phyloP scores from a whole-genome alignment of 1,140 invertebrate genomes.

The Drosophila tani region DNA sequence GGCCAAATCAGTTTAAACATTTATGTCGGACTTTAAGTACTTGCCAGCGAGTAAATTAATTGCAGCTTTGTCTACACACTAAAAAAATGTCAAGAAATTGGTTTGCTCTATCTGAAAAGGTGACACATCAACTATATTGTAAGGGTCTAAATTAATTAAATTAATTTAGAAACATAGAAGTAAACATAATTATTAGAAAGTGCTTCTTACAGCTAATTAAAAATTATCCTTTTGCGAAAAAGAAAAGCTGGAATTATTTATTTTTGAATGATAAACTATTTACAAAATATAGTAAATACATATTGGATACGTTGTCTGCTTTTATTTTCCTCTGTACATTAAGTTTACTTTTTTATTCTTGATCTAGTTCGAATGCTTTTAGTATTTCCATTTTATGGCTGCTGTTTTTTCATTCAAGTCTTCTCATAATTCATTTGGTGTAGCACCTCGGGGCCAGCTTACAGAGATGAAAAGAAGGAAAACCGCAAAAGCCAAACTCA shows the following conservation, averaged over 20 bases:
- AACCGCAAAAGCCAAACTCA: constrained; percentile 61
- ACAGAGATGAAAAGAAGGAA: constrained; percentile 57
- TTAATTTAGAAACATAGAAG: no score
- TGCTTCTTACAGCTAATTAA: background rate
- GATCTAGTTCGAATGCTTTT: constrained; percentile 57
- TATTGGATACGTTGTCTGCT: background rate
- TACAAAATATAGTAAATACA: no score
- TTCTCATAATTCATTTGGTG: constrained; percentile 75
- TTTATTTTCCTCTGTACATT: background rate
- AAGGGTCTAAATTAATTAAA: background rate
- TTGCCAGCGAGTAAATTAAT: constrained; percentile 31
- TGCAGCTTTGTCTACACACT: constrained; percentile 22
- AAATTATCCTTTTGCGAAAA: no score
- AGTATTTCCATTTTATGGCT: constrained; percentile 31
- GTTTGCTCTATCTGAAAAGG: background rate
- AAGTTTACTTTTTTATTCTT: constrained; percentile 24
- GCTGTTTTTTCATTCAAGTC: constrained; percentile 50
- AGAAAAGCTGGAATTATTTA: no score
- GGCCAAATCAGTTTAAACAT: constrained; percentile 26
- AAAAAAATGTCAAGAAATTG: background rate
- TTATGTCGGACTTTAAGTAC: constrained; percentile 40
- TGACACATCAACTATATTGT: background rate
- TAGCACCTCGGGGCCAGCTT: constrained; percentile 56
- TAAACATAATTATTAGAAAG: no score
- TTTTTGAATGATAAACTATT: no score